phyloP scores from a whole-genome alignment of 2,888 invertebrate genomes.

The Pogonocherus hispidulus region DNA sequence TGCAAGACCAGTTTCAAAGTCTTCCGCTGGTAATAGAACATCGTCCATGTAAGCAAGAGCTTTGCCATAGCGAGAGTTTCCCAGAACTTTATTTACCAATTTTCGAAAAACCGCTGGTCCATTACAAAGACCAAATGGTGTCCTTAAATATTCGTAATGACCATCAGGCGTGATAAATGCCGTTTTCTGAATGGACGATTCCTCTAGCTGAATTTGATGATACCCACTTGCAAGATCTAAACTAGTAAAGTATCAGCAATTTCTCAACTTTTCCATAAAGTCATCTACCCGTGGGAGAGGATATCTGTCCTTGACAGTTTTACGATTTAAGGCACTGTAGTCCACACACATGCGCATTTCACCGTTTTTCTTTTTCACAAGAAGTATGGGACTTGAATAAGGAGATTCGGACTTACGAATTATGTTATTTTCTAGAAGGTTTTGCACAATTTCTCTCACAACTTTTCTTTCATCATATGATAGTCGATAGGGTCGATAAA shows the following conservation, averaged over 20 bases:
- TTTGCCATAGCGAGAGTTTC: conserved; percentile 28
- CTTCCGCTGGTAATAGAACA: conserved; percentile 34
- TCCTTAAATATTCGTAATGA: background rate
- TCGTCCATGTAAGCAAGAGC: conserved; percentile 43
- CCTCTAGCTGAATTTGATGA: background rate
- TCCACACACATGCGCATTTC: conserved; percentile 9
- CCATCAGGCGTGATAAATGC: background rate
- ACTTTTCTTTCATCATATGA: background rate
- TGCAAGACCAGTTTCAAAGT: conserved; percentile 30
- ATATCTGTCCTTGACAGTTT: background rate
- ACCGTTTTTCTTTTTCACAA: conserved; percentile 14
- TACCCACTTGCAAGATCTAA: background rate
- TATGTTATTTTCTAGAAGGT: background rate
- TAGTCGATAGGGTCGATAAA: background rate
- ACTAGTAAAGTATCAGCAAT: background rate
- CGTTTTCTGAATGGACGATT: background rate
- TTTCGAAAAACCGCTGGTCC: conserved; percentile 2
- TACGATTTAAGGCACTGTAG: background rate
- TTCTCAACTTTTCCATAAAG: background rate
- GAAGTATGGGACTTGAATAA: conserved; percentile 7
- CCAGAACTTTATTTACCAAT: conserved; percentile 29
- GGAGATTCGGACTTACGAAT: conserved; percentile 5
- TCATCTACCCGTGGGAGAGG: background rate
- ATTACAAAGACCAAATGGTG: conserved; percentile 1
- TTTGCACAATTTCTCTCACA: background rate